Percentiles rank a stretch among this genome's conserved stretches.
phyloP scores from a whole-genome alignment of 2,888 invertebrate species.

The Bombylius discolor region DNA sequence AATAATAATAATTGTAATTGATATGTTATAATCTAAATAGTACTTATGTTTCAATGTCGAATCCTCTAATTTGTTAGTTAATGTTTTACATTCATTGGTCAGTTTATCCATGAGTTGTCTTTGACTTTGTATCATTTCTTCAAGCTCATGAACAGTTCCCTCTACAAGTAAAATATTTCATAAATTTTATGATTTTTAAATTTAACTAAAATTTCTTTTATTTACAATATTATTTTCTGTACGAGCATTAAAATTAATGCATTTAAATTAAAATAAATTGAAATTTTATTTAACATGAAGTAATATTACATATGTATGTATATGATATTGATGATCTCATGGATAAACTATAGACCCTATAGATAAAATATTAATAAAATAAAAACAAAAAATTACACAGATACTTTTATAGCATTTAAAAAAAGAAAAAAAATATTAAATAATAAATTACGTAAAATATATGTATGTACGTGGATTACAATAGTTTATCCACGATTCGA shows the following conservation, averaged over 20 bases:
- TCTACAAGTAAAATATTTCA: conserved; percentile 44
- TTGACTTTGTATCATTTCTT: conserved; percentile 80
- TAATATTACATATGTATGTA: too few relatives aligned
- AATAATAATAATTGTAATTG: conserved; percentile 13
- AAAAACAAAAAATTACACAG: not conserved
- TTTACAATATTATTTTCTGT: too few relatives aligned
- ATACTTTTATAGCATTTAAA: too few relatives aligned
- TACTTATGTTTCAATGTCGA: conserved; percentile 81
- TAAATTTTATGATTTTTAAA: too few relatives aligned
- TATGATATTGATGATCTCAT: conserved; percentile 38
- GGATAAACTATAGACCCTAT: conserved; percentile 52
- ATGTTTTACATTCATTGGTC: conserved; percentile 75
- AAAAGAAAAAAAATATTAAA: too few relatives aligned
- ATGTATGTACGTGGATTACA: too few relatives aligned
- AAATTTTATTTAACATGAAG: too few relatives aligned
- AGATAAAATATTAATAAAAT: not conserved
- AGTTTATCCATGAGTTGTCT: conserved; percentile 87
- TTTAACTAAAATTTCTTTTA: too few relatives aligned
- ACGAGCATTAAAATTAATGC: too few relatives aligned
- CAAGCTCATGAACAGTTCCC: conserved; percentile 79
- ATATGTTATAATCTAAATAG: conserved; percentile 11
- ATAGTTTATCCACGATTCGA: too few relatives aligned
- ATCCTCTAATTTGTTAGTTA: conserved; percentile 82
- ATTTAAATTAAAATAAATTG: too few relatives aligned
- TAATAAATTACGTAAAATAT: too few relatives aligned